Evolutionary conservation across 2,888 invertebrate species (phyloP).

Genomic region (Dynastes maya): DNA sequence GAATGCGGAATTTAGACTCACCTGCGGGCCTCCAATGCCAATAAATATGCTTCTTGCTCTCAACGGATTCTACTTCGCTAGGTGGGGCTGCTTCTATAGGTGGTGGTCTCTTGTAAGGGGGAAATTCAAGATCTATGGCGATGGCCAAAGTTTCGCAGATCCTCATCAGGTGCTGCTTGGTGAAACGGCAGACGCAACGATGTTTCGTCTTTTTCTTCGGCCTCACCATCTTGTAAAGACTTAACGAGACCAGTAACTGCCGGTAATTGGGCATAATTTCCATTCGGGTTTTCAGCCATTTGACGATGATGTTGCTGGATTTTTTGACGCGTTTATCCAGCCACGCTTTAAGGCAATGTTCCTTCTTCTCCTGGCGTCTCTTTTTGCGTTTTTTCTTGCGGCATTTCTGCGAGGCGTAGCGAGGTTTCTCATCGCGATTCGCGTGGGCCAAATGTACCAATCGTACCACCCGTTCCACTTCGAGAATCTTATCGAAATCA

Average conservation of each 20-base stretch:
- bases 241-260: slow-evolving; percentile 53
- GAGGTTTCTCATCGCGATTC: slow-evolving; percentile 51
- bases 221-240: slow-evolving; percentile 45
- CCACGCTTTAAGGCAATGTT: slow-evolving; percentile 48
- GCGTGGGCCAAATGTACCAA: slow-evolving; percentile 54
- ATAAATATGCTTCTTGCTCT: slow-evolving; percentile 44
- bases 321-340: slow-evolving; percentile 31
- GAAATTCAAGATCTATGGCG: slow-evolving; percentile 52
- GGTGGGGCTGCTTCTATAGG: not conserved
- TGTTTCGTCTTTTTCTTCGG: slow-evolving; percentile 39
- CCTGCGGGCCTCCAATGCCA: slow-evolving; percentile 42
- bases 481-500: slow-evolving; percentile 50
- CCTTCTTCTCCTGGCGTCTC: slow-evolving; percentile 45
- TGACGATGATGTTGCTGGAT: slow-evolving; percentile 35
- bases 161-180: slow-evolving; percentile 51
- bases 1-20: slow-evolving; percentile 1
- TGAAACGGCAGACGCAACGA: slow-evolving; percentile 46
- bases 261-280: slow-evolving; percentile 53
- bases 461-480: slow-evolving; percentile 55
- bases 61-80: slow-evolving; percentile 38
- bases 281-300: slow-evolving; percentile 28
- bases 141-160: slow-evolving; percentile 55
- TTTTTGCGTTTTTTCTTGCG: slow-evolving; percentile 47
- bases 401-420: slow-evolving; percentile 27
- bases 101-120: slow-evolving; percentile 51